These are phyloP conservation scores for Aphodius sticticus DNA, from an alignment of 2,888 invertebrate species.

Conservation along the genomic window DNA sequence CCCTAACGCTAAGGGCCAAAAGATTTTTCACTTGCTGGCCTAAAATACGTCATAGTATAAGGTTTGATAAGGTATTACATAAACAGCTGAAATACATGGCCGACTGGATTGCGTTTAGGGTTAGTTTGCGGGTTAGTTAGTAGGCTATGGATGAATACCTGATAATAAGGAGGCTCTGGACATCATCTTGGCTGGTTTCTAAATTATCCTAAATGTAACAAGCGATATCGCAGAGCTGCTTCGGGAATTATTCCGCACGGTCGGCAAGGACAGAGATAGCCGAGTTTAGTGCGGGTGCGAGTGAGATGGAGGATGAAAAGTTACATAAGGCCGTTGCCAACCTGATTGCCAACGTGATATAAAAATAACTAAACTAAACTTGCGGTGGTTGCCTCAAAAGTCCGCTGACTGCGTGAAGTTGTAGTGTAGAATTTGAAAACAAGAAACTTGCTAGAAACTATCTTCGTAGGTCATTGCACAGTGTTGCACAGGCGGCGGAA, in stretches of 20 bases:
- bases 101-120: conserved; percentile 7
- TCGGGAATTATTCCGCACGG: not conserved
- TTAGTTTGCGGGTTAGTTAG: not conserved
- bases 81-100: conserved; percentile 29
- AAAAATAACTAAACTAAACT: not conserved
- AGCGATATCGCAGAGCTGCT: not conserved
- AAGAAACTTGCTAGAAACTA: no score
- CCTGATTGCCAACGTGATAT: not conserved
- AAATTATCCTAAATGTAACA: conserved; percentile 9
- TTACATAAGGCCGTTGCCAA: not conserved
- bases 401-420: no score
- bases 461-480: no score
- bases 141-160: conserved; percentile 28
- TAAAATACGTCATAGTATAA: conserved; percentile 16
- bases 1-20: conserved; percentile 28
- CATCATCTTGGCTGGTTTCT: conserved; percentile 29
- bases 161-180: conserved; percentile 34
- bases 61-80: conserved; percentile 29
- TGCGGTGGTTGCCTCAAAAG: no score
- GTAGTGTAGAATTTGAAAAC: no score
- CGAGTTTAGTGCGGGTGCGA: not conserved
- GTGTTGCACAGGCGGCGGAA: no score
- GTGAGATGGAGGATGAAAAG: not conserved
- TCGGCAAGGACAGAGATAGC: not conserved
- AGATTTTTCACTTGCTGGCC: conserved; percentile 31